Percentiles rank a stretch among this genome's conserved stretches.
These are phyloP conservation scores for Oligia fasciuncula DNA, from an alignment of 2,888 invertebrate genomes.

Conservation along the genomic window DNA sequence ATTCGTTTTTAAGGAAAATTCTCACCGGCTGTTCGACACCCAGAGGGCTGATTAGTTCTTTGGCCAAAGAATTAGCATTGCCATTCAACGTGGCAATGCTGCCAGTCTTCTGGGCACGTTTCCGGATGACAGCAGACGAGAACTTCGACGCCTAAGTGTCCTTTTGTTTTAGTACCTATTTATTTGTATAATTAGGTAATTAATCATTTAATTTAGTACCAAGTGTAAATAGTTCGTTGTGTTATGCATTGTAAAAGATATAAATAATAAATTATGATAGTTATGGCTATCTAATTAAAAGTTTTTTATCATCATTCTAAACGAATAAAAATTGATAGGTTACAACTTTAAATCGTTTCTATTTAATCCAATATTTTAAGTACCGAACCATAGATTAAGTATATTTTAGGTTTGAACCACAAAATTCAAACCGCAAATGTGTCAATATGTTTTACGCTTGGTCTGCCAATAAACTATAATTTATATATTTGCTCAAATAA, in stretches of 20 bases:
- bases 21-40: not conserved
- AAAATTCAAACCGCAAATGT: conserved; percentile 10
- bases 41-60: not conserved
- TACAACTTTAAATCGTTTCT: not conserved
- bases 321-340: not conserved
- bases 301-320: not conserved
- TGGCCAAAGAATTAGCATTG: not conserved
- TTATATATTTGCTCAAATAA: not conserved
- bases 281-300: not conserved
- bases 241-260: too few relatives aligned
- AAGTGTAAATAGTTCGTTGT: too few relatives aligned
- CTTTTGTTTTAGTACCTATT: too few relatives aligned
- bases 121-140: too few relatives aligned
- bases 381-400: not conserved
- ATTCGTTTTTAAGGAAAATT: not conserved
- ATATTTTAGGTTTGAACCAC: not conserved
- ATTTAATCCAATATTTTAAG: not conserved
- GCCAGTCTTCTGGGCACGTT: too few relatives aligned
- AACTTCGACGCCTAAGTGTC: too few relatives aligned
- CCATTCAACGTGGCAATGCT: not conserved
- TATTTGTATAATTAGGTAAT: too few relatives aligned
- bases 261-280: too few relatives aligned
- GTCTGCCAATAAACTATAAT: conserved; percentile 1
- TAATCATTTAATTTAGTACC: too few relatives aligned
- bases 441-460: not conserved